Percentiles rank a stretch among this genome's conserved stretches.
These are phyloP conservation scores for Nothocercus nigrocapillus DNA, from an alignment of 2,113 vertebrate genomes.

Conservation along the genomic window DNA sequence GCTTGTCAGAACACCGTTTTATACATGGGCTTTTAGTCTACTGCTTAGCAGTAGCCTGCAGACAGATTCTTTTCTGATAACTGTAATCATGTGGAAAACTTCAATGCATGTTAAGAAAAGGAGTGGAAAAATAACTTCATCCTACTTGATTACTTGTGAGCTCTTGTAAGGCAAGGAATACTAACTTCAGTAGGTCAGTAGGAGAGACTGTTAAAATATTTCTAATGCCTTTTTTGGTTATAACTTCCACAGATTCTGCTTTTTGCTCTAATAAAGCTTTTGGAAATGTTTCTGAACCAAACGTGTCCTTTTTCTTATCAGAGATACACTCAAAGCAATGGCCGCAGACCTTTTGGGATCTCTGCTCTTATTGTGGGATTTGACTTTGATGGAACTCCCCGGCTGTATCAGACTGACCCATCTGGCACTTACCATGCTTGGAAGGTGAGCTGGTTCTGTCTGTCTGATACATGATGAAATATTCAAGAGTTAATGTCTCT, in stretches of 20 bases:
- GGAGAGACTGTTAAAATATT: background rate
- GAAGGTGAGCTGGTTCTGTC: slow-evolving; percentile 79
- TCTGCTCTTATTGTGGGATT: slow-evolving; percentile 89
- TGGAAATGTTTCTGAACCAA: background rate
- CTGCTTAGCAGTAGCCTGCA: background rate
- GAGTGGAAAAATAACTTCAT: background rate
- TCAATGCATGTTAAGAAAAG: background rate
- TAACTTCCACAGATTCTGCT: background rate
- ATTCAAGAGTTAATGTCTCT: background rate
- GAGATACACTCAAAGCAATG: slow-evolving; percentile 90
- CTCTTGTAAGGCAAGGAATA: accelerated
- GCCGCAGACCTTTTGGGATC: slow-evolving; percentile 88
- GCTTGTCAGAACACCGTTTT: accelerated
- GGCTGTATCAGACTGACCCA: slow-evolving; percentile 89
- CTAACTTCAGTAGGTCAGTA: background rate
- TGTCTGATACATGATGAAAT: background rate
- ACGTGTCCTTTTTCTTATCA: slow-evolving; percentile 26
- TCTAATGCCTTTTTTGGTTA: background rate
- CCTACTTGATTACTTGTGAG: background rate
- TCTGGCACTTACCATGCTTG: slow-evolving; percentile 91
- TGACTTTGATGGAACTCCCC: slow-evolving; percentile 87
- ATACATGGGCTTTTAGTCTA: background rate
- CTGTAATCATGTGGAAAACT: background rate
- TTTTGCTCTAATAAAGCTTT: background rate
- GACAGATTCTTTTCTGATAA: background rate